Evolutionary conservation across 1,140 invertebrate species (phyloP).

Genomic region (Drosophila funebris): DNA sequence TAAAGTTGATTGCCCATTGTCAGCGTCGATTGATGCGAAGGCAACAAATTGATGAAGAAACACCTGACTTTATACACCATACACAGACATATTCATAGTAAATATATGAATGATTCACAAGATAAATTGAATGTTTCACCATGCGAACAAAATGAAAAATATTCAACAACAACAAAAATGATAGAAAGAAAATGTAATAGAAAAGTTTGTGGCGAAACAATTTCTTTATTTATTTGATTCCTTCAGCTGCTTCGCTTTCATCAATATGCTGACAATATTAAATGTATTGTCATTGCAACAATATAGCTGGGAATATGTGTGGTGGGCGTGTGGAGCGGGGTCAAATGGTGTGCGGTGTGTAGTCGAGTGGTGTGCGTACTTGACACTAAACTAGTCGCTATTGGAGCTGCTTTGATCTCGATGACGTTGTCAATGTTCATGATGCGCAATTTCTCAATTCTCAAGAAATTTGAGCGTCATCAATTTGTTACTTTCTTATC

Average conservation of each 20-base stretch:
- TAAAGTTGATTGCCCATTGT: slow-evolving; percentile 43
- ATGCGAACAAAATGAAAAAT: slow-evolving; percentile 32
- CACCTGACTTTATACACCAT: slow-evolving; percentile 33
- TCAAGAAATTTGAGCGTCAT: slow-evolving; percentile 73
- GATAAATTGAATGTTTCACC: slow-evolving; percentile 62
- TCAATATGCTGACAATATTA: slow-evolving; percentile 55
- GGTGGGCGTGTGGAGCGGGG: not conserved
- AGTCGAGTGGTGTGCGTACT: slow-evolving; percentile 19
- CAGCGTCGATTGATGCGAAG: slow-evolving; percentile 14
- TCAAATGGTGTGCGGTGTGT: too few relatives aligned
- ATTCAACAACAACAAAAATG: slow-evolving; percentile 19
- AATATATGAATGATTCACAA: slow-evolving; percentile 55
- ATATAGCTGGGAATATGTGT: not conserved
- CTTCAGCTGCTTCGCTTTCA: slow-evolving; percentile 14
- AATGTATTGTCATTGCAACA: slow-evolving; percentile 71
- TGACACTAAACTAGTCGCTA: slow-evolving; percentile 53
- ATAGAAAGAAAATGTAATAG: slow-evolving; percentile 16
- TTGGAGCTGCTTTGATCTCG: slow-evolving; percentile 65
- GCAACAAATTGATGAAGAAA: slow-evolving; percentile 21
- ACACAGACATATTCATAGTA: slow-evolving; percentile 33
- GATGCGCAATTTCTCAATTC: slow-evolving; percentile 68
- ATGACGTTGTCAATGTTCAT: slow-evolving; percentile 65
- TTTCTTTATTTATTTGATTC: slow-evolving; percentile 29
- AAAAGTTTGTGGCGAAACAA: slow-evolving; percentile 50
- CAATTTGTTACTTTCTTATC: slow-evolving; percentile 59